Conservation (phyloP, 2,888 invertebrate species). For the Pilophorus perplexus region DNA sequence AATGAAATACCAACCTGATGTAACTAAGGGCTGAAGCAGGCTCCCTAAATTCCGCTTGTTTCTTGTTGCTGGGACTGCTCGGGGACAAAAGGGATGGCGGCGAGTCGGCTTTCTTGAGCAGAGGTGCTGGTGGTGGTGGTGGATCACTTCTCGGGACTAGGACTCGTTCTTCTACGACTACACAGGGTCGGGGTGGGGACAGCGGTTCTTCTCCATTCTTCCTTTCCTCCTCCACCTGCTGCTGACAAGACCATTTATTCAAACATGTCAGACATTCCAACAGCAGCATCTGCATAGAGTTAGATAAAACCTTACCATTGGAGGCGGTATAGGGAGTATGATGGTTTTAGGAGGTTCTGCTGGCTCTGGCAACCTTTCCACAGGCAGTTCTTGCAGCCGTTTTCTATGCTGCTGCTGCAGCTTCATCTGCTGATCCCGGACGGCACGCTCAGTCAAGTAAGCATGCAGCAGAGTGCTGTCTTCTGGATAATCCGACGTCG, state of each 20-base stretch:
- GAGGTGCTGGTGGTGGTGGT: slow-evolving; percentile 1
- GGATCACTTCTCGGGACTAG: slow-evolving; percentile 6
- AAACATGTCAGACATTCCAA: too few species aligned
- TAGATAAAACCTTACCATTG: background rate
- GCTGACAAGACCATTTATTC: too few species aligned
- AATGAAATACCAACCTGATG: too few species aligned
- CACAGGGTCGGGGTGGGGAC: too few species aligned
- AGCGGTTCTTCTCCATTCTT: slow-evolving; percentile 13
- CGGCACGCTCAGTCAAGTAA: slow-evolving; percentile 69
- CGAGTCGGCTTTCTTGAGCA: slow-evolving; percentile 14
- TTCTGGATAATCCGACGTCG: slow-evolving; percentile 42
- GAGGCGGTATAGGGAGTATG: background rate
- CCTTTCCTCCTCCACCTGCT: slow-evolving; percentile 16
- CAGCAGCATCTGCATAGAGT: too few species aligned
- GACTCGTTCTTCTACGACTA: slow-evolving; percentile 3
- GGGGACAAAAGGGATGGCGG: slow-evolving; percentile 9
- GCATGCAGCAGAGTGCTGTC: slow-evolving; percentile 60
- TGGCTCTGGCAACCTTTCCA: background rate
- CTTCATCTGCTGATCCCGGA: slow-evolving; percentile 69
- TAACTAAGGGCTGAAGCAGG: slow-evolving; percentile 34
- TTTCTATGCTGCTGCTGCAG: slow-evolving; percentile 58
- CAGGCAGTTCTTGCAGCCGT: slow-evolving; percentile 13
- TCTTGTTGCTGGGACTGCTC: slow-evolving; percentile 25
- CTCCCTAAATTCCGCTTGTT: slow-evolving; percentile 35
- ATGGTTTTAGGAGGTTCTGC: slow-evolving; percentile 9